Conservation (phyloP, 1,140 invertebrate genomes). For the Drosophila tropicalis region DNA sequence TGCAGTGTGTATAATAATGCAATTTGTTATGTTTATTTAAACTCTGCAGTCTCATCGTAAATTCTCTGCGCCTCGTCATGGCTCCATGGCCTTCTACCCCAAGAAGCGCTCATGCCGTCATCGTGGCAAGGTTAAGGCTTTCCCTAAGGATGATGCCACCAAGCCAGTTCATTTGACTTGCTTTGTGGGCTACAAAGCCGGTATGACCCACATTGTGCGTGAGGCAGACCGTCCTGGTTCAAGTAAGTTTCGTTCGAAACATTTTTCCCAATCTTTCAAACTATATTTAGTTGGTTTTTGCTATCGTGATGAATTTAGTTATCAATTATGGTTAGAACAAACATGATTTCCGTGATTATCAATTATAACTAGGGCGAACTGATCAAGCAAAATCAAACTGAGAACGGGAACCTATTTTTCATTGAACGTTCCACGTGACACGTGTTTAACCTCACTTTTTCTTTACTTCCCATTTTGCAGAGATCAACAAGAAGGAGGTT, state of each 20-base stretch:
- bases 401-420: background rate
- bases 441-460: conserved; percentile 35
- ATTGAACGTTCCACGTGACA: background rate
- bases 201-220: conserved; percentile 99
- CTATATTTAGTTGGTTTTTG: background rate
- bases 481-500: conserved; percentile 99
- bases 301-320: conserved; percentile 73
- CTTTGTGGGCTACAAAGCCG: conserved; percentile 99
- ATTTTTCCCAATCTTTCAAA: background rate
- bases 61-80: conserved; percentile 99
- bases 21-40: background rate
- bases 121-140: conserved; percentile 99
- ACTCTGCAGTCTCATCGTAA: conserved; percentile 97
- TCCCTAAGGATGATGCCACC: conserved; percentile 98
- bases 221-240: conserved; percentile 99
- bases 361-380: conserved; percentile 82
- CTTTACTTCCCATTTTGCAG: conserved; percentile 84
- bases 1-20: conserved; percentile 12
- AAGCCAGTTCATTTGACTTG: conserved; percentile 99
- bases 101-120: conserved; percentile 98
- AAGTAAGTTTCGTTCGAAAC: conserved; percentile 88
- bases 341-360: conserved; percentile 81
- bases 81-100: conserved; percentile 99
- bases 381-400: conserved; percentile 41
- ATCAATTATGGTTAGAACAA: conserved; percentile 82